Evolutionary conservation across 2,113 vertebrate species (phyloP).

Genomic region (Heterotilapia buettikoferi): DNA sequence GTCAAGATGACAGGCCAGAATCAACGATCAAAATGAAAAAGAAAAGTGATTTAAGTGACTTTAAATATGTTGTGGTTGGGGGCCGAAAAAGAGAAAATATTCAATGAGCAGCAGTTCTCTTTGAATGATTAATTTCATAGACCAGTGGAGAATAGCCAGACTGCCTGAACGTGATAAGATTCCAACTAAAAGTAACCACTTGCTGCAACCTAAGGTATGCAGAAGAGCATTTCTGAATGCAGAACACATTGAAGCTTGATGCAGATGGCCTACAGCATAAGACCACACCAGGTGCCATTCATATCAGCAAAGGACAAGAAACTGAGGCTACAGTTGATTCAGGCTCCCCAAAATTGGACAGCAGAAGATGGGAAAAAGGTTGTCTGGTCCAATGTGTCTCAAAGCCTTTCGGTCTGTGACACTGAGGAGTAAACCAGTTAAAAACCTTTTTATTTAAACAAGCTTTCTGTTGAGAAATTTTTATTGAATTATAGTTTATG

Average conservation of each 20-base stretch:
- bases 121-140: neutral
- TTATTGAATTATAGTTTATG: neutral
- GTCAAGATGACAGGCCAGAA: neutral
- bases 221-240: neutral
- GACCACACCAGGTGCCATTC: neutral
- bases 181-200: neutral
- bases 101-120: neutral
- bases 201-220: neutral
- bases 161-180: neutral
- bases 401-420: neutral
- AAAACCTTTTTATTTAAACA: neutral
- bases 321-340: neutral
- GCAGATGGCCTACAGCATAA: neutral
- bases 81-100: neutral
- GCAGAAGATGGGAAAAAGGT: neutral
- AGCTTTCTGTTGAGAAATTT: neutral
- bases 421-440: neutral
- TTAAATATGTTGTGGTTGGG: neutral
- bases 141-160: neutral
- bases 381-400: neutral
- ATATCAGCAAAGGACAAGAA: neutral
- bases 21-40: neutral
- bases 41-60: neutral
- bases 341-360: neutral
- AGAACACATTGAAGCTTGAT: neutral